Percentiles rank a stretch among this genome's conserved stretches.
Evolutionary conservation across 2,888 invertebrate genomes (phyloP).

Genomic region (Acrobasis consociella): DNA sequence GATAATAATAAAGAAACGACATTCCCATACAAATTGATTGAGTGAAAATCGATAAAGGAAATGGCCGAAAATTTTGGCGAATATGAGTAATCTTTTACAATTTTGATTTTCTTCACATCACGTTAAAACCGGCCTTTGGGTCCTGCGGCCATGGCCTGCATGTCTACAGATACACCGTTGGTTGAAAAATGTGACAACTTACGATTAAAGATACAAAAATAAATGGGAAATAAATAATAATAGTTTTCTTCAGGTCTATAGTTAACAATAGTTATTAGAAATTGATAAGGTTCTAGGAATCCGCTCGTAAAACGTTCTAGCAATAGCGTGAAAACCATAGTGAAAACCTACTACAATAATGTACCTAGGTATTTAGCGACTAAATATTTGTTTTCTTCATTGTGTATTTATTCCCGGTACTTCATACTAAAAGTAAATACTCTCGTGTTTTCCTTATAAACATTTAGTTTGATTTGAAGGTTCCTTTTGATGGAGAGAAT

Average conservation of each 20-base stretch:
- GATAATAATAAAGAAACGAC: too few relatives aligned
- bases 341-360: constrained; percentile 6
- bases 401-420: neutral
- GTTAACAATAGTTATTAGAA: neutral
- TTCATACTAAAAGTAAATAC: neutral
- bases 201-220: too few relatives aligned
- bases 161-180: too few relatives aligned
- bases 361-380: neutral
- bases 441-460: constrained; percentile 1
- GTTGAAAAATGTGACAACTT: too few relatives aligned
- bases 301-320: neutral
- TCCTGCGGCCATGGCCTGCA: too few relatives aligned
- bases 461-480: constrained; percentile 3
- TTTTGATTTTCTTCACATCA: too few relatives aligned
- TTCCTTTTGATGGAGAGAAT: neutral
- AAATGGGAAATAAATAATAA: too few relatives aligned
- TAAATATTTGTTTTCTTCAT: neutral
- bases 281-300: neutral
- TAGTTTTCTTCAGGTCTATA: neutral
- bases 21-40: too few relatives aligned
- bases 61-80: too few relatives aligned
- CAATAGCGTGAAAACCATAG: constrained; percentile 1
- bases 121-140: too few relatives aligned
- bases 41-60: too few relatives aligned
- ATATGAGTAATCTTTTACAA: too few relatives aligned